phyloP scores from a whole-genome alignment of 2,888 invertebrate genomes.

The Euphydryas editha region DNA sequence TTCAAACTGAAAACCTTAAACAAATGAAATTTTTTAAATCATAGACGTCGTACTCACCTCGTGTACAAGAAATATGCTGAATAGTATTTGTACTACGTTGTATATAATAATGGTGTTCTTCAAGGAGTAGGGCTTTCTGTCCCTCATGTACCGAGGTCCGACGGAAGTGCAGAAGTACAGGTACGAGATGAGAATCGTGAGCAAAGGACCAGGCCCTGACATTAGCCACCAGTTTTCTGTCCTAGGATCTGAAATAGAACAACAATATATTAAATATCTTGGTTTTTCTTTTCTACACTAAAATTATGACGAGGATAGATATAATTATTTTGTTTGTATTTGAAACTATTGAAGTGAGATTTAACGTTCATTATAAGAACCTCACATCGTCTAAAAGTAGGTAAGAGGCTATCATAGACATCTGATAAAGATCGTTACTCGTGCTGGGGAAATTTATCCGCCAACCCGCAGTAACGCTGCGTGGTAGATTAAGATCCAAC shows the following conservation, averaged over 20 bases:
- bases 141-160: constrained; percentile 90
- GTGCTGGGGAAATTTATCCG: no score
- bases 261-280: neutral
- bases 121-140: constrained; percentile 88
- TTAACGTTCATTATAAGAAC: no score
- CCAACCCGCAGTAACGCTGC: no score
- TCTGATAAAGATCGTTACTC: no score
- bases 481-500: no score
- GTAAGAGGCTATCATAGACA: no score
- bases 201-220: constrained; percentile 88
- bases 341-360: no score
- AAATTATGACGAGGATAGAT: no score
- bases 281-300: neutral
- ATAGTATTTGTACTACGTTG: constrained; percentile 94
- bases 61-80: constrained; percentile 89
- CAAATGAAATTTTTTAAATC: neutral
- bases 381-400: no score
- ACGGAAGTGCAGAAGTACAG: constrained; percentile 89
- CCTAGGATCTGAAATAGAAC: constrained; percentile 85
- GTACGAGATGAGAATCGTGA: constrained; percentile 86
- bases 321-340: no score
- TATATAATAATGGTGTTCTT: constrained; percentile 89
- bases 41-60: constrained; percentile 63
- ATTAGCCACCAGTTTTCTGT: constrained; percentile 91
- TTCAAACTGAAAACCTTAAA: no score